Evolutionary conservation across 2,797 vertebrate species (phyloP).

Genomic region (Cheirogaleus major): DNA sequence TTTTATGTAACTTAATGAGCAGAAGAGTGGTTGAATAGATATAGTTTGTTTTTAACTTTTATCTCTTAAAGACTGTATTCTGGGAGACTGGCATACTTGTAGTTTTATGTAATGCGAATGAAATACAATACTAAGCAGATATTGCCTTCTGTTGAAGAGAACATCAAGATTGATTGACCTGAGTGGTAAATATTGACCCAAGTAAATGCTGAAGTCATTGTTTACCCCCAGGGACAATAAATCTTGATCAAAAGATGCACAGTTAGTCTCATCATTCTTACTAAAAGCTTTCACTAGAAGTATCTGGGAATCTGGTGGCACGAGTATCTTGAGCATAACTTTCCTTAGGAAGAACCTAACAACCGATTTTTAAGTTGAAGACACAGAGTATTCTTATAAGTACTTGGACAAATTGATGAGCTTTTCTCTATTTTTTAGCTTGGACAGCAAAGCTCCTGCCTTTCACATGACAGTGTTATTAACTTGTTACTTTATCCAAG

Average conservation of each 20-base stretch:
- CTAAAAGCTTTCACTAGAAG: conserved; percentile 15
- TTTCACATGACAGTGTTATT: background rate
- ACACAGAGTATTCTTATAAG: background rate
- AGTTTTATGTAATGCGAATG: conserved; percentile 41
- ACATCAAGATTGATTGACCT: conserved; percentile 53
- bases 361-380: conserved; percentile 38
- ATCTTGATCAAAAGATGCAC: conserved; percentile 49
- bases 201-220: conserved; percentile 33
- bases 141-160: conserved; percentile 44
- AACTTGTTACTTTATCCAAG: background rate
- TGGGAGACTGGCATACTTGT: background rate
- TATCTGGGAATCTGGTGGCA: conserved; percentile 38
- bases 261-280: conserved; percentile 40
- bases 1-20: conserved; percentile 53
- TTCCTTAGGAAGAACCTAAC: conserved; percentile 11
- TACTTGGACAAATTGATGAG: background rate
- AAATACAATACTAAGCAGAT: conserved; percentile 43
- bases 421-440: conserved; percentile 19
- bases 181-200: conserved; percentile 54
- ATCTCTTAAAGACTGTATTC: conserved; percentile 24
- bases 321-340: conserved; percentile 22
- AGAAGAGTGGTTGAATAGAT: conserved; percentile 30
- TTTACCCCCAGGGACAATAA: conserved; percentile 50
- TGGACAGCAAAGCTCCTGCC: background rate
- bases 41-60: conserved; percentile 44